These are phyloP conservation scores for Portevinia maculata DNA, from an alignment of 2,888 invertebrate species.

Conservation along the genomic window DNA sequence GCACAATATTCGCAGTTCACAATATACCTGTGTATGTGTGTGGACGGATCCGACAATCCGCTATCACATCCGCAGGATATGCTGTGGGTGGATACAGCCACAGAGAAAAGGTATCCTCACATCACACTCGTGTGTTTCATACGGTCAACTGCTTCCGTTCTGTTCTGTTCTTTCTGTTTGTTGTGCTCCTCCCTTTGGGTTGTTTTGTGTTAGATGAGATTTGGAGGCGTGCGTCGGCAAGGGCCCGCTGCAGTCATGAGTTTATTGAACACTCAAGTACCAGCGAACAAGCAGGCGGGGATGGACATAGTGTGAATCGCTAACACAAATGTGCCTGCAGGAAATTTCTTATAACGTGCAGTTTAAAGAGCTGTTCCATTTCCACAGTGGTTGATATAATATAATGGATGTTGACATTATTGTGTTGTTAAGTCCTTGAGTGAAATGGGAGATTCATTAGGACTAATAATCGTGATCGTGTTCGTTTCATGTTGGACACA, in stretches of 20 bases:
- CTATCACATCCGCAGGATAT: slow-evolving; percentile 47
- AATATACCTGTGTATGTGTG: slow-evolving; percentile 27
- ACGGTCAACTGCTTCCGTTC: slow-evolving; percentile 35
- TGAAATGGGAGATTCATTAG: slow-evolving; percentile 71
- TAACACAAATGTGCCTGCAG: slow-evolving; percentile 64
- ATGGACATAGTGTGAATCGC: slow-evolving; percentile 58
- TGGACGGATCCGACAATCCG: slow-evolving; percentile 26
- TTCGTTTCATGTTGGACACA: slow-evolving; percentile 27
- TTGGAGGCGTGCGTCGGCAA: slow-evolving; percentile 41
- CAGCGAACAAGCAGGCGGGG: too few relatives aligned
- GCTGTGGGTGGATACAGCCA: slow-evolving; percentile 36
- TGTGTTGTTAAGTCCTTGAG: slow-evolving; percentile 71
- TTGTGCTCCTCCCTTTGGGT: slow-evolving; percentile 30
- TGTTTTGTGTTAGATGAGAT: slow-evolving; percentile 1
- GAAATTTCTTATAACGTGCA: slow-evolving; percentile 71
- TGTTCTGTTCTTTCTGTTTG: slow-evolving; percentile 17
- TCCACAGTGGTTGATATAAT: slow-evolving; percentile 71
- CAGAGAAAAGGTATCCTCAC: slow-evolving; percentile 25
- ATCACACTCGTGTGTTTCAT: slow-evolving; percentile 12
- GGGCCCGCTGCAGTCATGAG: slow-evolving; percentile 54
- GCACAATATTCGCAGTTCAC: slow-evolving; percentile 45
- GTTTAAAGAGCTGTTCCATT: slow-evolving; percentile 74
- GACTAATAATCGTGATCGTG: slow-evolving; percentile 49
- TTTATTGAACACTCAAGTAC: slow-evolving; percentile 60
- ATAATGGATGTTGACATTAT: slow-evolving; percentile 74